phyloP scores from a whole-genome alignment of 2,113 vertebrate genomes.

The Bubalus kerabau region DNA sequence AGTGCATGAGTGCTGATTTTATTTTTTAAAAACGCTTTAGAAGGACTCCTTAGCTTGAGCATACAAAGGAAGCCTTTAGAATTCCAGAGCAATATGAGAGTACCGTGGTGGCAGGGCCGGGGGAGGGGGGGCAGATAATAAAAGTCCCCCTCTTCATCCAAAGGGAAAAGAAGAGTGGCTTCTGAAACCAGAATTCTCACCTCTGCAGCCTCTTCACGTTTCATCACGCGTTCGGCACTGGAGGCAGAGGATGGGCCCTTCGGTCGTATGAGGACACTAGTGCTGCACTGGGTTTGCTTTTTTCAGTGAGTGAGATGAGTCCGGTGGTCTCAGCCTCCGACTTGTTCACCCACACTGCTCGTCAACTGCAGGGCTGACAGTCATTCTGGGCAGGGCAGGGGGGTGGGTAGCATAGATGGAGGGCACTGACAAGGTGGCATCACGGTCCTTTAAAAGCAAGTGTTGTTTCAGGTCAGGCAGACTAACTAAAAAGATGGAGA shows the following conservation, averaged over 20 bases:
- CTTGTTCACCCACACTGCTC: not conserved
- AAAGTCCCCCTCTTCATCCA: not conserved
- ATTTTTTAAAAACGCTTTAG: constrained; percentile 31
- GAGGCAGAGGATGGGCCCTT: not conserved
- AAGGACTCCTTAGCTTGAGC: not conserved
- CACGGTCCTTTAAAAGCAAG: not conserved
- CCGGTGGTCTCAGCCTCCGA: not conserved
- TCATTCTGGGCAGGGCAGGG: not conserved
- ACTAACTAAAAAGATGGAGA: not conserved
- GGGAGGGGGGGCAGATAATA: not conserved
- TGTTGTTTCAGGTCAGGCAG: not conserved
- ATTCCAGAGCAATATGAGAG: constrained; percentile 13
- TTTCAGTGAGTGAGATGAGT: not conserved
- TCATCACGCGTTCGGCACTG: not conserved
- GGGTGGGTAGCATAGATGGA: not conserved
- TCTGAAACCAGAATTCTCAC: constrained; percentile 35
- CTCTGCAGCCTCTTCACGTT: not conserved
- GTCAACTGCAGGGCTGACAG: not conserved
- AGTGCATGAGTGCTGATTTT: not conserved
- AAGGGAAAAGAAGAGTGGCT: not conserved
- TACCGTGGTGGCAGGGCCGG: not conserved
- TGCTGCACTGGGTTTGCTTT: not conserved
- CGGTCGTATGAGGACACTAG: not conserved
- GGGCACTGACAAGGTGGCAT: not conserved
- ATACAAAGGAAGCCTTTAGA: not conserved